phyloP scores from a whole-genome alignment of 2,113 vertebrate species.

The Meles meles region DNA sequence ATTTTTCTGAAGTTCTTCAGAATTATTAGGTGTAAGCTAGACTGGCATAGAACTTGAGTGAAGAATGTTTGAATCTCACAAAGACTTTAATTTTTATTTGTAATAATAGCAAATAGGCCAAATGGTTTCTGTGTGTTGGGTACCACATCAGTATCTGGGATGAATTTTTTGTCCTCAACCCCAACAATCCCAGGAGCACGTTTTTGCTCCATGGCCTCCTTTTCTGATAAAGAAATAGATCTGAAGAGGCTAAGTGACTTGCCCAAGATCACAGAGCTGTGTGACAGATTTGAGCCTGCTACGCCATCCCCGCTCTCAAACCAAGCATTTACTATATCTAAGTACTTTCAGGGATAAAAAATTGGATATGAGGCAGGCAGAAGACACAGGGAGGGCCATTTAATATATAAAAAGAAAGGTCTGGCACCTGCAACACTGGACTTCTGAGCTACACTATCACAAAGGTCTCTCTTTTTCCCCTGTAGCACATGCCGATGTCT shows the following conservation, averaged over 20 bases:
- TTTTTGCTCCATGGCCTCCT: not conserved
- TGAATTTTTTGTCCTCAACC: not conserved
- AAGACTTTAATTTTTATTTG: not conserved
- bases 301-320: not conserved
- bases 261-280: not conserved
- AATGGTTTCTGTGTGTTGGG: not conserved
- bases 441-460: not conserved
- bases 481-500: not conserved
- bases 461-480: not conserved
- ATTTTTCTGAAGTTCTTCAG: slow-evolving; percentile 11
- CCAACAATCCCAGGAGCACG: not conserved
- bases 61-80: not conserved
- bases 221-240: not conserved
- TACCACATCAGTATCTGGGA: not conserved
- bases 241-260: not conserved
- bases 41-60: not conserved
- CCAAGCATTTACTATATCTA: not conserved
- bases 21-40: not conserved
- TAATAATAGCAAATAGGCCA: not conserved
- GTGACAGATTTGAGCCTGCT: not conserved
- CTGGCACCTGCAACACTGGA: not conserved
- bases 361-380: not conserved
- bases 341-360: not conserved
- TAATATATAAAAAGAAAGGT: not conserved
- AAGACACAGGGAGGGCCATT: not conserved